A percentile compares a stretch with the other conserved stretches of the same genome.
Evolutionary conservation across 2,797 vertebrate species (phyloP).

Genomic region (Typhlichthys eigenmanni): DNA sequence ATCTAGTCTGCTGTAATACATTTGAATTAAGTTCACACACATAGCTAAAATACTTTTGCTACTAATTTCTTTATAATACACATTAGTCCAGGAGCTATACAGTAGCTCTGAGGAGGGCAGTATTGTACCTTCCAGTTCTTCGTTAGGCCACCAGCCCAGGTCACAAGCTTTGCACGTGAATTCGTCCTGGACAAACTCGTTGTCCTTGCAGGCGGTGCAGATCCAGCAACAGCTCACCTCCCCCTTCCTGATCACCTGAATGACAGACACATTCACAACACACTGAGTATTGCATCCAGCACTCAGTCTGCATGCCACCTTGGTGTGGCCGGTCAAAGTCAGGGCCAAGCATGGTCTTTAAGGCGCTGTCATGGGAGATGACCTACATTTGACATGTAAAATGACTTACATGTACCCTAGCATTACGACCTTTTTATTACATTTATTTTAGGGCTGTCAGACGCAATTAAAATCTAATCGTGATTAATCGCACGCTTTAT

Average conservation of each 20-base stretch:
- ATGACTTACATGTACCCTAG: no score
- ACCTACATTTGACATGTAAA: no score
- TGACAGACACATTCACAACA: slow-evolving; percentile 4
- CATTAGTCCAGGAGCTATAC: neutral
- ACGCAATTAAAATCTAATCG: no score
- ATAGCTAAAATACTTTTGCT: no score
- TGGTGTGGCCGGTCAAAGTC: neutral
- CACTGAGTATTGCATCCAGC: neutral
- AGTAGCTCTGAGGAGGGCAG: neutral
- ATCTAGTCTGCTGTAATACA: no score
- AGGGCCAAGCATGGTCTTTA: neutral
- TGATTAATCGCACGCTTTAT: no score
- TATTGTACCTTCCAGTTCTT: slow-evolving; percentile 85
- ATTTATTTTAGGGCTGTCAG: no score
- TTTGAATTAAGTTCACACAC: no score
- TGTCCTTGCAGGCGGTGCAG: slow-evolving; percentile 96
- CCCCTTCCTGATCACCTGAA: slow-evolving; percentile 95
- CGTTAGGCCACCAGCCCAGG: slow-evolving; percentile 94
- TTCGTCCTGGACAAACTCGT: slow-evolving; percentile 95
- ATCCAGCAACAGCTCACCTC: slow-evolving; percentile 99
- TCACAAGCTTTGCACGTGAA: slow-evolving; percentile 98
- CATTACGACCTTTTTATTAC: no score
- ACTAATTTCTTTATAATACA: no score
- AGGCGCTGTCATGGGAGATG: neutral
- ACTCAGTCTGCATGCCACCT: neutral